These are phyloP conservation scores for Plestiodon gilberti DNA, from an alignment of 2,113 vertebrate genomes.

Conservation along the genomic window DNA sequence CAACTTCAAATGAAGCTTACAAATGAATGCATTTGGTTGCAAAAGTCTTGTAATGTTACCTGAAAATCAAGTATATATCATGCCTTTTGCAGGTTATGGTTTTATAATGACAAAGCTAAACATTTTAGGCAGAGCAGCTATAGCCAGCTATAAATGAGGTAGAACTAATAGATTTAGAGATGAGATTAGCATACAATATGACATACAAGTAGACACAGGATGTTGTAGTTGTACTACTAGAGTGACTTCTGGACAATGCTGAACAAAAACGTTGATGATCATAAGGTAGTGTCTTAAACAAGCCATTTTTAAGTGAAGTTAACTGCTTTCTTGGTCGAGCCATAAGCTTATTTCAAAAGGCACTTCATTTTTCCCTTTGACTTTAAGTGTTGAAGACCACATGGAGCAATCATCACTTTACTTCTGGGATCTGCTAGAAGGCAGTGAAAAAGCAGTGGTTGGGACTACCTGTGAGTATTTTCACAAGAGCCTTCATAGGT, in stretches of 20 bases:
- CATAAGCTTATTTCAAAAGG: background rate
- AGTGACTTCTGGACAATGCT: background rate
- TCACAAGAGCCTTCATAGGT: background rate
- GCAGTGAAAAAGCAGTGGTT: conserved; percentile 88
- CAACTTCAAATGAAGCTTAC: background rate
- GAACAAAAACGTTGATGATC: background rate
- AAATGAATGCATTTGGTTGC: background rate
- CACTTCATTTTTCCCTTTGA: background rate
- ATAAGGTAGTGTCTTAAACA: background rate
- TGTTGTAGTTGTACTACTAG: background rate
- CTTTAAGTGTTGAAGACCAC: conserved; percentile 87
- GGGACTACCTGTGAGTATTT: conserved; percentile 91
- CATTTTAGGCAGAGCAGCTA: too few species aligned
- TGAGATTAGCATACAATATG: background rate
- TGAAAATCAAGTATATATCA: too few species aligned
- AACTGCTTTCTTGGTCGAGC: background rate
- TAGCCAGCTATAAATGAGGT: background rate
- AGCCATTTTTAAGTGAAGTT: background rate
- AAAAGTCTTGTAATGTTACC: too few species aligned
- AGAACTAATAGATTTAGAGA: background rate
- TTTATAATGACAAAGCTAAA: too few species aligned
- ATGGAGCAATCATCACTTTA: conserved; percentile 87
- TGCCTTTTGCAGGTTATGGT: too few species aligned
- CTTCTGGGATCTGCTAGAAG: conserved; percentile 92
- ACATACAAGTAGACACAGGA: background rate